Percentiles rank a stretch among this genome's conserved stretches.
Evolutionary conservation across 2,888 invertebrate species (phyloP).

Genomic region (Cynaeus angustus): DNA sequence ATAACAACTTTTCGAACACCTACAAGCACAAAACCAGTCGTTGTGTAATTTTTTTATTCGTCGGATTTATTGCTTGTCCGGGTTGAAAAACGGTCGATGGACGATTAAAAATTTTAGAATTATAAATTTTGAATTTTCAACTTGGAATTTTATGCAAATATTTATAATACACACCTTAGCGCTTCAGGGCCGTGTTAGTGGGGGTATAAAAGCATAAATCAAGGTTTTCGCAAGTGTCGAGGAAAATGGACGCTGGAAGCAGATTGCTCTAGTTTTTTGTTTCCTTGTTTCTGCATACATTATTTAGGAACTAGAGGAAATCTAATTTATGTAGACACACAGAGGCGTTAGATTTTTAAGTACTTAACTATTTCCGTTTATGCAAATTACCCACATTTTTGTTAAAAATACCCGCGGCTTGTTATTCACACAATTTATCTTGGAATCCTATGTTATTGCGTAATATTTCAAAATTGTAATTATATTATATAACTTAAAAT

Average conservation of each 20-base stretch:
- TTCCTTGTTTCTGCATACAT: neutral
- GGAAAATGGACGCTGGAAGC: conserved; percentile 25
- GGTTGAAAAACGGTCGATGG: conserved; percentile 1
- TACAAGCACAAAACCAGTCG: conserved; percentile 27
- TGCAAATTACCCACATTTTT: conserved; percentile 1
- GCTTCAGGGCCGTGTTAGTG: conserved; percentile 27
- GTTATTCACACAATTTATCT: conserved; percentile 18
- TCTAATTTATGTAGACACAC: conserved; percentile 3
- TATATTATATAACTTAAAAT: neutral
- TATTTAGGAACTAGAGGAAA: neutral
- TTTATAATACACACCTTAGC: conserved; percentile 34
- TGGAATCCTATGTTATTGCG: neutral
- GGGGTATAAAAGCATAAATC: conserved; percentile 28
- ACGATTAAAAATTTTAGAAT: conserved; percentile 18
- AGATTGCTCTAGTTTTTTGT: conserved; percentile 17
- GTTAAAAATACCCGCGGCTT: conserved; percentile 9
- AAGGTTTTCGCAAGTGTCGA: conserved; percentile 26
- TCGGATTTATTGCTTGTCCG: conserved; percentile 9
- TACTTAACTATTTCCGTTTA: conserved; percentile 7
- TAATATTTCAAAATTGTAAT: neutral
- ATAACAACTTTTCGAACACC: conserved; percentile 24
- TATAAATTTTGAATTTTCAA: conserved; percentile 11
- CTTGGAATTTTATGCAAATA: conserved; percentile 37
- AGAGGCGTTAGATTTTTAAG: neutral
- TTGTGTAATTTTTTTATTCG: conserved; percentile 24